These are phyloP conservation scores for Leucopternis melanops DNA, from an alignment of 2,113 vertebrate species.

Conservation along the genomic window DNA sequence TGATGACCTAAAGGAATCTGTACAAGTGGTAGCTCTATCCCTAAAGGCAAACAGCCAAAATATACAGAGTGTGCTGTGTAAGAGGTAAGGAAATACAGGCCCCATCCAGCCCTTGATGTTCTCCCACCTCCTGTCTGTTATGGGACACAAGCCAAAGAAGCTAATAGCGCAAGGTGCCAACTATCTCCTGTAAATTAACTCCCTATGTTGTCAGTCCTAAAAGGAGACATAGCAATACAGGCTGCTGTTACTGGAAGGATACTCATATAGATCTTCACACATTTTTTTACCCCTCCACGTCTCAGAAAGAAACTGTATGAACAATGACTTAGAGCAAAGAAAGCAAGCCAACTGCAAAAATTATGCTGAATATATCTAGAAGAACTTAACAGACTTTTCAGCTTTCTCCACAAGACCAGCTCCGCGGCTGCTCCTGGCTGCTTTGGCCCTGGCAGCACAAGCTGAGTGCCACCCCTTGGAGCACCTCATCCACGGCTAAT, in stretches of 20 bases:
- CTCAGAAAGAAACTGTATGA: neutral
- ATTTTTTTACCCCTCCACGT: neutral
- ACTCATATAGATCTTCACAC: neutral
- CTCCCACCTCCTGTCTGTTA: neutral
- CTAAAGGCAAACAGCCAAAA: neutral
- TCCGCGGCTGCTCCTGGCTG: neutral
- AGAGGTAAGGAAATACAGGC: neutral
- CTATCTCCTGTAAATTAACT: neutral
- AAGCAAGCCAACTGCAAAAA: neutral
- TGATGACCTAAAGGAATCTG: neutral
- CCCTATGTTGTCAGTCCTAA: neutral
- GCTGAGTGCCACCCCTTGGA: neutral
- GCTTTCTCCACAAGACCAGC: neutral
- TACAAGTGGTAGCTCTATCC: neutral
- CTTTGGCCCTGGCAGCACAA: neutral
- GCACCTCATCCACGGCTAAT: rapidly evolving
- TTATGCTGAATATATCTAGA: neutral
- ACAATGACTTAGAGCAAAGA: neutral
- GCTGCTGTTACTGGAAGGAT: neutral
- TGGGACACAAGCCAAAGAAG: neutral
- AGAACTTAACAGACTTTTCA: neutral
- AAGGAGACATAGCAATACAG: neutral
- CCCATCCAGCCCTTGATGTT: neutral
- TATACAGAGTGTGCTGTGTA: neutral
- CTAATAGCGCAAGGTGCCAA: neutral